phyloP scores from a whole-genome alignment of 2,888 invertebrate genomes.

The Polietes domitor region DNA sequence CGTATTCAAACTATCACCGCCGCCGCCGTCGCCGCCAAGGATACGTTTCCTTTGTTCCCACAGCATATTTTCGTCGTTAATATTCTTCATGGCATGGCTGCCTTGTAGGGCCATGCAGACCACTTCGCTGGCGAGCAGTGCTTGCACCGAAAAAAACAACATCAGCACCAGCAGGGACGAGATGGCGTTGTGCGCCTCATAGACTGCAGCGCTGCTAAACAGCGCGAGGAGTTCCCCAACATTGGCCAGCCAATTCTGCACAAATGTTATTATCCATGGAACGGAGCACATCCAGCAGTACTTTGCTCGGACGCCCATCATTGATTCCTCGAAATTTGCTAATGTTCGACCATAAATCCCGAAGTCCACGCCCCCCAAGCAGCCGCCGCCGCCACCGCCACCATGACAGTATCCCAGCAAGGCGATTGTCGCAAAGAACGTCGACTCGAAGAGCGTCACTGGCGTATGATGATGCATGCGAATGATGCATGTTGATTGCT shows the following conservation, averaged over 20 bases:
- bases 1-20: slow-evolving; percentile 64
- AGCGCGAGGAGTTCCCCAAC: slow-evolving; percentile 67
- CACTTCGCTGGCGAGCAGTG: slow-evolving; percentile 69
- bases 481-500: slow-evolving; percentile 64
- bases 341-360: slow-evolving; percentile 61
- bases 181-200: slow-evolving; percentile 66
- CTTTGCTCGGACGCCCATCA: slow-evolving; percentile 68
- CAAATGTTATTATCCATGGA: slow-evolving; percentile 72
- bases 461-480: slow-evolving; percentile 63
- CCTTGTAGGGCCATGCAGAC: slow-evolving; percentile 69
- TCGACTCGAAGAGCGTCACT: slow-evolving; percentile 65
- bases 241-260: slow-evolving; percentile 69
- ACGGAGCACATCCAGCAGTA: slow-evolving; percentile 70
- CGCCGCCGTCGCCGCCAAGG: slow-evolving; percentile 63
- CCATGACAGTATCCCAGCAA: slow-evolving; percentile 69
- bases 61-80: slow-evolving; percentile 68
- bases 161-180: slow-evolving; percentile 62
- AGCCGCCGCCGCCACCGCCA: slow-evolving; percentile 45
- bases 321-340: slow-evolving; percentile 67
- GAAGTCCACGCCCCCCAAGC: slow-evolving; percentile 55
- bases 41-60: slow-evolving; percentile 66
- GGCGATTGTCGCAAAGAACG: slow-evolving; percentile 68
- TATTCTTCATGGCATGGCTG: slow-evolving; percentile 70
- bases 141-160: slow-evolving; percentile 66
- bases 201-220: slow-evolving; percentile 51